Conservation (phyloP, 2,113 vertebrate species). For the Psophia crepitans region DNA sequence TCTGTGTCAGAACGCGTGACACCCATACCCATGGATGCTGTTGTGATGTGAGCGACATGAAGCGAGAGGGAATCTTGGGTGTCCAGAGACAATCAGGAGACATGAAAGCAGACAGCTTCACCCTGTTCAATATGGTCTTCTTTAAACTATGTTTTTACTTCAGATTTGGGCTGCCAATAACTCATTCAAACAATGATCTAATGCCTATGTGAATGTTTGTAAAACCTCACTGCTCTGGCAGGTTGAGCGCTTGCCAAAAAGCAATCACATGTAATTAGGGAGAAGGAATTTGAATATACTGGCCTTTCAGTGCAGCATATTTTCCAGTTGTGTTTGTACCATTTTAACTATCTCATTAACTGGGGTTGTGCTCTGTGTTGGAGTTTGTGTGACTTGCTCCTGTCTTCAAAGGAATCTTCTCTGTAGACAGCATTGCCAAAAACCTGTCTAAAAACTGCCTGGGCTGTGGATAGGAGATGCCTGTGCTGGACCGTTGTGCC, state of each 20-base stretch:
- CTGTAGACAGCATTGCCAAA: not conserved
- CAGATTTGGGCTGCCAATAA: slow-evolving; percentile 44
- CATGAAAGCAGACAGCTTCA: slow-evolving; percentile 40
- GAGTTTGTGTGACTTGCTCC: not conserved
- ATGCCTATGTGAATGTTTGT: slow-evolving; percentile 65
- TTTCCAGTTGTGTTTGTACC: slow-evolving; percentile 50
- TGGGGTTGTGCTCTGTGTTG: not conserved
- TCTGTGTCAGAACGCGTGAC: not conserved
- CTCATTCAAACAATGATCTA: slow-evolving; percentile 67
- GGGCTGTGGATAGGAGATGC: not conserved
- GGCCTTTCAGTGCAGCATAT: slow-evolving; percentile 11
- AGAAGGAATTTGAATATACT: slow-evolving; percentile 38
- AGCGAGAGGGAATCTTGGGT: not conserved
- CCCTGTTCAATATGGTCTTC: slow-evolving; percentile 41
- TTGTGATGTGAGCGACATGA: not conserved
- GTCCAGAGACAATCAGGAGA: not conserved
- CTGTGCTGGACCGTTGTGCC: not conserved
- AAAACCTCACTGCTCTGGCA: slow-evolving; percentile 64
- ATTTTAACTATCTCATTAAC: not conserved
- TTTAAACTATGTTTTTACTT: slow-evolving; percentile 56
- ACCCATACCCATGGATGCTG: not conserved
- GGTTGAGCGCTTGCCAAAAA: slow-evolving; percentile 48
- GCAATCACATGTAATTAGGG: slow-evolving; percentile 57
- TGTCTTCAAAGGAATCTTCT: not conserved
- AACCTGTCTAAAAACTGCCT: not conserved